Base-by-base conservation (phyloP, 2,797 vertebrate genomes). In the Sebastes paucispinis region DNA sequence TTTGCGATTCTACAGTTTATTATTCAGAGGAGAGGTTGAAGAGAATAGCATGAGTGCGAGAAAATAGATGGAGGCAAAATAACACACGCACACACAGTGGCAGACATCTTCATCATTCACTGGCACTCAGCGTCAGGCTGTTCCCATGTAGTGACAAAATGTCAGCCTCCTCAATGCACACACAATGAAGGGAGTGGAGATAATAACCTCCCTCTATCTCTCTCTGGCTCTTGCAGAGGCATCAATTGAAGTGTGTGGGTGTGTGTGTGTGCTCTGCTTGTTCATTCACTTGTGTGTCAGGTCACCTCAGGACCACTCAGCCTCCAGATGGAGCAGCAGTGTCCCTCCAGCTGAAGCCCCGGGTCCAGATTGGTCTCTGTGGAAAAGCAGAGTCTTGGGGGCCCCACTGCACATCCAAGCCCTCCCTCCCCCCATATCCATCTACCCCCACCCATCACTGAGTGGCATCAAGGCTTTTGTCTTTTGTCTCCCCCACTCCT, bases 341-440 rank as follows among this genome's bases (percentile, higher is more conserved):
- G 13, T 50, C 64, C 76, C 70, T 73, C 31, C 47, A 69, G 71
- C 52, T 24, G 47, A 81, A 79, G 27, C 80, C 78, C 54, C 75
- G 74, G 77, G 84, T 76, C 80, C 77, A 87, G 75, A 85, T 77
- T 69, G 84, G 76, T 82, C 76, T 84, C 71, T 55, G 65, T 69
- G 72, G 85, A 84, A 62, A 69, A 73, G 31, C 47, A 10, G 18
- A 55, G 27, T 68, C 22, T 20, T 6, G 1, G 27, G 68, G 70
- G 70, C 8, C 52, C 10, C 9, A 1, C 66, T 60, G 58, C 47
- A 25, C 10, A 5, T 13, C 34, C 75, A n/a, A 9, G 14, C 8
- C 18, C 8, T 1, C 24, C 6, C 12, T 39, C 3, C 55, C 3
- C 2, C 16, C n/a, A 50, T 18, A 22, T 24, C n/a, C 29, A 59